Evolutionary conservation across 2,113 vertebrate genomes (phyloP).

Genomic region (Pungitius pungitius): DNA sequence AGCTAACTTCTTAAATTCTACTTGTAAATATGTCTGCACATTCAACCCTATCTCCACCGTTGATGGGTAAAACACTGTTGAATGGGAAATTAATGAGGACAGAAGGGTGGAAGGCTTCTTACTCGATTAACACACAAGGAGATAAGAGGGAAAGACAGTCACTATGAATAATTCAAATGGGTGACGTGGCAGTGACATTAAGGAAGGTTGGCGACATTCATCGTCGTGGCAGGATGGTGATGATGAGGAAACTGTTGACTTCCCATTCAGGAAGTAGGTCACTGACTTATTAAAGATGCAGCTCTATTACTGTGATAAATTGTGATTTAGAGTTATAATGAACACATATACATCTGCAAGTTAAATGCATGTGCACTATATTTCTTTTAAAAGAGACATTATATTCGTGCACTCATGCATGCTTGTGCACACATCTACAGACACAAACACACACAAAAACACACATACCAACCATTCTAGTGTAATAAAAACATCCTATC

Average conservation of each 20-base stretch:
- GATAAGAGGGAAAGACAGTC: slow-evolving; percentile 69
- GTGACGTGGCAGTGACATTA: slow-evolving; percentile 75
- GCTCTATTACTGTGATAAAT: slow-evolving; percentile 48
- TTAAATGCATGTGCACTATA: slow-evolving; percentile 11
- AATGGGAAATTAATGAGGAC: slow-evolving; percentile 38
- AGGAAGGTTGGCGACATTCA: slow-evolving; percentile 63
- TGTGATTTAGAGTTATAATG: slow-evolving; percentile 44
- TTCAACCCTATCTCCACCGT: slow-evolving; percentile 1
- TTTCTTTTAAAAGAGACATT: neutral
- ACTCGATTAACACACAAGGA: slow-evolving; percentile 60
- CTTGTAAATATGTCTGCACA: neutral
- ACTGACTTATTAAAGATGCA: slow-evolving; percentile 71
- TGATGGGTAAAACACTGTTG: slow-evolving; percentile 30
- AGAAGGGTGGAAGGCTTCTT: slow-evolving; percentile 55
- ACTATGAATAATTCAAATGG: slow-evolving; percentile 76
- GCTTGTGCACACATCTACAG: slow-evolving; percentile 9
- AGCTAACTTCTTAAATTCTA: neutral
- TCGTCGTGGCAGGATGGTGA: slow-evolving; percentile 41
- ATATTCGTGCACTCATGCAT: slow-evolving; percentile 1
- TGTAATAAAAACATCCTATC: slow-evolving; percentile 19
- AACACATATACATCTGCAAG: neutral
- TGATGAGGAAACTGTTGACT: slow-evolving; percentile 68
- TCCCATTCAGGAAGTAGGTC: slow-evolving; percentile 73
- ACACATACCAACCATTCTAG: slow-evolving; percentile 5
- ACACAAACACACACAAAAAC: slow-evolving; percentile 2